A percentile compares a stretch with the other conserved stretches of the same genome.
phyloP scores from a whole-genome alignment of 2,888 invertebrate species.

The Lacanobia oleracea region DNA sequence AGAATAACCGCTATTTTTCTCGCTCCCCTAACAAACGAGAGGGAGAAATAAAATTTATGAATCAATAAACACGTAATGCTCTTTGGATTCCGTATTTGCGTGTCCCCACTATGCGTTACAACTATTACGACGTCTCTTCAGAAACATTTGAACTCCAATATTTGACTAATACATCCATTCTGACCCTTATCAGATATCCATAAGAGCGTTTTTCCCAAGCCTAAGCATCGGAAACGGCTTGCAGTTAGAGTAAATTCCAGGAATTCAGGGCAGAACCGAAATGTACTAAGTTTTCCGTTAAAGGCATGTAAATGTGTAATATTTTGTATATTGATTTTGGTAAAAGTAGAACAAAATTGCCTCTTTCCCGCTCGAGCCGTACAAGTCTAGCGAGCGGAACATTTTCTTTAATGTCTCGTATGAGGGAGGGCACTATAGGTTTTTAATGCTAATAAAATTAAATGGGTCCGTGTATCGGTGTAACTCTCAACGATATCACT shows the following conservation, averaged over 20 bases:
- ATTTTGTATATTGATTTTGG: too few relatives aligned
- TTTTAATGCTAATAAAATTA: constrained; percentile 52
- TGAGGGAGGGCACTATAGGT: constrained; percentile 31
- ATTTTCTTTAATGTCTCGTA: constrained; percentile 44
- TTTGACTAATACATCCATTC: constrained; percentile 17
- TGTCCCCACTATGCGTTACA: constrained; percentile 61
- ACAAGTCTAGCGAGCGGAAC: constrained; percentile 30
- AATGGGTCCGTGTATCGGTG: constrained; percentile 26
- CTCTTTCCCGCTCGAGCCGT: constrained; percentile 24
- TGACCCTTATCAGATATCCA: constrained; percentile 27
- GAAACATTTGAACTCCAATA: constrained; percentile 61
- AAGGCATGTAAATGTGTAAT: constrained; percentile 35
- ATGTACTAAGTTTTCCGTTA: constrained; percentile 64
- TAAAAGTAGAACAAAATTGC: constrained; percentile 50
- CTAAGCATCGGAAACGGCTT: constrained; percentile 15
- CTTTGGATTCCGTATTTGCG: constrained; percentile 61
- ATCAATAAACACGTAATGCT: constrained; percentile 66
- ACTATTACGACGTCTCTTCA: constrained; percentile 61
- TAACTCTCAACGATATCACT: constrained; percentile 17
- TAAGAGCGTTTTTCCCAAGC: constrained; percentile 34
- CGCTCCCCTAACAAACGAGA: constrained; percentile 58
- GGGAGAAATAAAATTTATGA: constrained; percentile 65
- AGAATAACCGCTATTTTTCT: constrained; percentile 53
- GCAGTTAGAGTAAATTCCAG: constrained; percentile 51
- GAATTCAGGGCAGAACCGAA: constrained; percentile 57